These are phyloP conservation scores for Phaedon cochleariae DNA, from an alignment of 2,888 invertebrate genomes.

Conservation along the genomic window DNA sequence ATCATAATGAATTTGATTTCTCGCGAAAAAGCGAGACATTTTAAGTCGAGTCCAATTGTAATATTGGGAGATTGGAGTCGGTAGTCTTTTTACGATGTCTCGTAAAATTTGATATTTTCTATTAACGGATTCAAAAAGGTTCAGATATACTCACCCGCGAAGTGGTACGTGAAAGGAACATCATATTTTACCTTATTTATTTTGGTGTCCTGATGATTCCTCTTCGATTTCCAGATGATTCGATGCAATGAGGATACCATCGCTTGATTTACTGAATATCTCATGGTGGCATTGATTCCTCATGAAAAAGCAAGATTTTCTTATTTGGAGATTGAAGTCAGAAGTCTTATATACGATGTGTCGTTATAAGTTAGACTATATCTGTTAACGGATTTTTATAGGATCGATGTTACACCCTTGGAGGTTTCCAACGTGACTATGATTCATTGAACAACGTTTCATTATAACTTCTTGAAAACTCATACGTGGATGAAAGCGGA, in stretches of 20 bases:
- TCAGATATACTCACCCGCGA: too few relatives aligned
- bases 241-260: too few relatives aligned
- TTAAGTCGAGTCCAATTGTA: constrained; percentile 30
- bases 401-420: not conserved
- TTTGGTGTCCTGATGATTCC: too few relatives aligned
- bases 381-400: too few relatives aligned
- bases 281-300: constrained; percentile 35
- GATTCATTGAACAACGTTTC: not conserved
- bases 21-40: constrained; percentile 21
- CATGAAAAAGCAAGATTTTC: constrained; percentile 22
- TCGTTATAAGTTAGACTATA: constrained; percentile 10
- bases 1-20: constrained; percentile 35
- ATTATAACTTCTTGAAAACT: too few relatives aligned
- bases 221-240: too few relatives aligned
- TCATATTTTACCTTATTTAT: too few relatives aligned
- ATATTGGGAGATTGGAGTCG: constrained; percentile 28
- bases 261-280: too few relatives aligned
- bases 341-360: constrained; percentile 7
- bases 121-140: too few relatives aligned
- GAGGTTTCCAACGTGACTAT: not conserved
- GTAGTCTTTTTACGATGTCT: constrained; percentile 9
- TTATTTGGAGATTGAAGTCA: constrained; percentile 28
- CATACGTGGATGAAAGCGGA: too few relatives aligned
- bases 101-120: constrained; percentile 8
- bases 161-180: too few relatives aligned